Percentiles rank a stretch among this genome's conserved stretches.
These are phyloP conservation scores for Spongilla lacustris DNA, from an alignment of 37 sponge, comb jelly and placozoan genomes.

Conservation along the genomic window DNA sequence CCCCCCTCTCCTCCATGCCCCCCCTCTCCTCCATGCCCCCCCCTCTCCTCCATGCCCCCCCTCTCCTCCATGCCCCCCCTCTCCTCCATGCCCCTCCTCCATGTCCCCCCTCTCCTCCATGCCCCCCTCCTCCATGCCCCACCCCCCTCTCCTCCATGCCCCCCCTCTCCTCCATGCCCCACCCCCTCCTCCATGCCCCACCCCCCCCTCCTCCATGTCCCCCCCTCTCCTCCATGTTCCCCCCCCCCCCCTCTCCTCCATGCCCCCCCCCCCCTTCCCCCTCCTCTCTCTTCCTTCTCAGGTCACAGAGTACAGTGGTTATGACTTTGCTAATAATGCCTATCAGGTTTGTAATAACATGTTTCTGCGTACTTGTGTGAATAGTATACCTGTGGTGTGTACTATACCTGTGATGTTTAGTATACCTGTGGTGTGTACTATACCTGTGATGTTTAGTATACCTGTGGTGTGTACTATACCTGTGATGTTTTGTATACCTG, in stretches of 20 bases:
- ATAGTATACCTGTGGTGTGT: too few relatives aligned
- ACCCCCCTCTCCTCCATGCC: background rate
- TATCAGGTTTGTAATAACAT: constrained; percentile 60
- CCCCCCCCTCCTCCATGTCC: background rate
- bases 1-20: too few relatives aligned
- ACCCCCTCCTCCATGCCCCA: background rate
- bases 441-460: too few relatives aligned
- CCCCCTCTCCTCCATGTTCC: background rate
- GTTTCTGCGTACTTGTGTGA: too few relatives aligned
- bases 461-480: too few relatives aligned
- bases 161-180: background rate
- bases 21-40: too few relatives aligned
- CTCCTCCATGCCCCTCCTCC: background rate
- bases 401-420: too few relatives aligned
- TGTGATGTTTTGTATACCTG: too few relatives aligned
- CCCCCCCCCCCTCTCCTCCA: background rate
- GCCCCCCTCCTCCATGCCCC: too few relatives aligned
- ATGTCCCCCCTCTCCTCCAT: background rate
- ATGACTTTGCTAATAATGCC: constrained; percentile 82
- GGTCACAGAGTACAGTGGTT: constrained; percentile 69
- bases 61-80: too few relatives aligned
- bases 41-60: too few relatives aligned
- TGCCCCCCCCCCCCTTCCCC: background rate
- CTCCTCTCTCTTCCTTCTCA: constrained; percentile 15
- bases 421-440: too few relatives aligned